Evolutionary conservation across 2,888 invertebrate species (phyloP).

Genomic region (Cheilosia scutellata): DNA sequence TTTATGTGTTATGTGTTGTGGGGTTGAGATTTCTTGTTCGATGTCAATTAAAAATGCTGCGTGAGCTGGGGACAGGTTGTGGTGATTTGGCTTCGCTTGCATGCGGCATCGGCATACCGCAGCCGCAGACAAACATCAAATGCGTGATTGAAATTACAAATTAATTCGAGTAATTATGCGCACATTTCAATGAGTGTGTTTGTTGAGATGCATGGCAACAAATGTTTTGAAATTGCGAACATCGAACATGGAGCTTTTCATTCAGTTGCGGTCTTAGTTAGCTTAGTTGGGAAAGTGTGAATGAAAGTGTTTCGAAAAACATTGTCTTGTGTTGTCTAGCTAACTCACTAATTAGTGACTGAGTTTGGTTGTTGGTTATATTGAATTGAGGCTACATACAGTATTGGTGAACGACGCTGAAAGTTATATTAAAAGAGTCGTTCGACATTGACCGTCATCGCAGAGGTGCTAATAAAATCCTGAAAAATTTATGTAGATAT

Average conservation of each 20-base stretch:
- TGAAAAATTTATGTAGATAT: too few relatives aligned
- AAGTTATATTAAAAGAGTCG: too few relatives aligned
- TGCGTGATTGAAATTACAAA: slow-evolving; percentile 63
- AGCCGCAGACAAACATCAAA: slow-evolving; percentile 10
- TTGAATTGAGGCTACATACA: background rate
- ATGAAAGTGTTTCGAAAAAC: background rate
- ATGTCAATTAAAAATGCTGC: slow-evolving; percentile 54
- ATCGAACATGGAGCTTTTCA: background rate
- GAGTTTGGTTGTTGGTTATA: background rate
- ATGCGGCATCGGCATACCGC: slow-evolving; percentile 15
- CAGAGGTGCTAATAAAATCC: too few relatives aligned
- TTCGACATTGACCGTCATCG: too few relatives aligned
- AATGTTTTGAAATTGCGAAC: slow-evolving; percentile 25
- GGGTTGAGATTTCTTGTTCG: slow-evolving; percentile 37
- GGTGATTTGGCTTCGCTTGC: background rate
- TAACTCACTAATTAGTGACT: background rate
- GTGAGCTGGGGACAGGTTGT: slow-evolving; percentile 13
- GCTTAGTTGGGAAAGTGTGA: slow-evolving; percentile 1
- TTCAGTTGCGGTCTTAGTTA: too few relatives aligned
- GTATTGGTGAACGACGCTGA: too few relatives aligned
- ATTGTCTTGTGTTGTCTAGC: background rate
- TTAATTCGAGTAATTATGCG: slow-evolving; percentile 42
- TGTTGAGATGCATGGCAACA: slow-evolving; percentile 22
- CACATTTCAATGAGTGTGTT: slow-evolving; percentile 31
- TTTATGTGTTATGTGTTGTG: slow-evolving; percentile 24